phyloP scores from a whole-genome alignment of 2,797 vertebrate genomes.

The Ctenopoma kingsleyae region DNA sequence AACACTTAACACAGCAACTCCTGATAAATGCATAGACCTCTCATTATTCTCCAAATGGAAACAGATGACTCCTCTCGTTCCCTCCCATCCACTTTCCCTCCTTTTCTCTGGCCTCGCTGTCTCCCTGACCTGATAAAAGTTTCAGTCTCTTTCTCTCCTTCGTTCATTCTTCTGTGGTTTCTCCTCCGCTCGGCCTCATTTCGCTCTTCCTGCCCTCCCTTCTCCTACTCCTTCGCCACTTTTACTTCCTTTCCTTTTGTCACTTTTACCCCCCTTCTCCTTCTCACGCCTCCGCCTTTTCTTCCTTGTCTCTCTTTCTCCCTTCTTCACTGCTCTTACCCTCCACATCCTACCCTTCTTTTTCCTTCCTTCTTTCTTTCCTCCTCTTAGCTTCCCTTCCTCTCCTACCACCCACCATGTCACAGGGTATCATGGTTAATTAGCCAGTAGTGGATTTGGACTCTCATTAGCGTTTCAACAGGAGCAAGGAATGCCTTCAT shows the following conservation, averaged over 20 bases:
- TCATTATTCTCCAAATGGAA: constrained; percentile 69
- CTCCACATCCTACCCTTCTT: background rate
- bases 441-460: constrained; percentile 75
- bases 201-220: constrained; percentile 2
- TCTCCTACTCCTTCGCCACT: background rate
- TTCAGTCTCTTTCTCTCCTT: constrained; percentile 26
- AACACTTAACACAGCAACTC: constrained; percentile 58
- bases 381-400: constrained; percentile 18
- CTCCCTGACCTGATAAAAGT: constrained; percentile 61
- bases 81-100: constrained; percentile 36
- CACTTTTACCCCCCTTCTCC: background rate
- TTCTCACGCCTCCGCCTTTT: background rate
- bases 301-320: background rate
- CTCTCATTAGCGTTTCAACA: constrained; percentile 77
- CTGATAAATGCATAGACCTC: constrained; percentile 64
- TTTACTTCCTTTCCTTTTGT: constrained; percentile 1
- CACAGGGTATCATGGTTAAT: constrained; percentile 81
- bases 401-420: constrained; percentile 59
- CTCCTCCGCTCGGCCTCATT: constrained; percentile 21
- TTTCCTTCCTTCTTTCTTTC: background rate
- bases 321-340: constrained; percentile 12
- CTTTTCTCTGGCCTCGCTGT: constrained; percentile 24
- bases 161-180: constrained; percentile 32
- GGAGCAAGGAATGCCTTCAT: constrained; percentile 63
- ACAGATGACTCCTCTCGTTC: constrained; percentile 38